Conservation (phyloP, 1,140 invertebrate genomes). For the Habropoda laboriosa region DNA sequence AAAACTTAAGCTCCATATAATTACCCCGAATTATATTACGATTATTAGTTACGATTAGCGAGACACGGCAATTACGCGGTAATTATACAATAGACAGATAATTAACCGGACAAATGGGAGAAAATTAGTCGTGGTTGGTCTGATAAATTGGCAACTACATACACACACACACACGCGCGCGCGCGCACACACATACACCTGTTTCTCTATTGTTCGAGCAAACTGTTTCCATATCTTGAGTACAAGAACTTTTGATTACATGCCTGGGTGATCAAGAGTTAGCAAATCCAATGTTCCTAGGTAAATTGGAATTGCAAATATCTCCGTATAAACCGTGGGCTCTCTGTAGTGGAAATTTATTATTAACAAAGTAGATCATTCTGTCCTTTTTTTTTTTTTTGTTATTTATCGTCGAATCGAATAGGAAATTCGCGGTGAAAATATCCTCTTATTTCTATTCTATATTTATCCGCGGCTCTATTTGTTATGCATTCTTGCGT, state of each 20-base stretch:
- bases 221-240: conserved; percentile 11
- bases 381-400: no score
- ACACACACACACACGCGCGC: no score
- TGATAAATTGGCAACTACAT: conserved; percentile 15
- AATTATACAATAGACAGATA: conserved; percentile 14
- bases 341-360: background rate
- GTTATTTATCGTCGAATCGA: background rate
- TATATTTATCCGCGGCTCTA: background rate
- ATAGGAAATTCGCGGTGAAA: background rate
- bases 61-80: background rate
- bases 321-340: background rate
- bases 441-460: background rate
- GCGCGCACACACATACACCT: no score
- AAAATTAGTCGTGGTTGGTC: conserved; percentile 1
- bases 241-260: conserved; percentile 27
- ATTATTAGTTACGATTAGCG: conserved; percentile 1
- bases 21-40: background rate
- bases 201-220: conserved; percentile 4
- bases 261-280: conserved; percentile 10
- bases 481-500: background rate
- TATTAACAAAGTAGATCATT: background rate
- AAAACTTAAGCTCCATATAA: background rate
- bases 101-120: conserved; percentile 2
- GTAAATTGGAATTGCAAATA: conserved; percentile 13
- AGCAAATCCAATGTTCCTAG: background rate